Base-by-base conservation (phyloP, 2,888 invertebrate species). In the Autographa gamma region DNA sequence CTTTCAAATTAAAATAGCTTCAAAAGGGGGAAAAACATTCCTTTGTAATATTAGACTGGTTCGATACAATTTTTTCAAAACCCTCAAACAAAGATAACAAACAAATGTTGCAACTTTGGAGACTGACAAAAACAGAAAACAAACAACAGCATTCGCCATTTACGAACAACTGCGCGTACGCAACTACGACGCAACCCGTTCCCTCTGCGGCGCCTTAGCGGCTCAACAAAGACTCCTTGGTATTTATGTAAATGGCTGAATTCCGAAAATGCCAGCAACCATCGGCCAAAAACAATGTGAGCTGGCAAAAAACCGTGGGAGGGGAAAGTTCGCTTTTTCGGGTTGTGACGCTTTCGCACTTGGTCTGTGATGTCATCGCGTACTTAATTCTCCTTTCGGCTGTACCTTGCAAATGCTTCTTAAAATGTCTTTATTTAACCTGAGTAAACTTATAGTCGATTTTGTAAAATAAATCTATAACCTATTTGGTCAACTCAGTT, bases 221-320 rank as follows among this genome's bases (percentile, higher is more conserved):
- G 93, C 93, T 93, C 90, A 89, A 94, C 93, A 94, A 94, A 94
- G 93, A 89, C 88, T 86, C 87, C 83, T 80, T 82, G 91, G 93
- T 86, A 94, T 95, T 94, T 95, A 95, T 95, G 95, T 94, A 95
- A 95, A 95, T 95, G 90, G 86, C 88, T 89, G 91, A 92, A 94
- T 94, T 93, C 94, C 93, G 91, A 94, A 94, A 93, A 93, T 93
- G 90, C 92, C 90, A 82, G 87, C 89, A 88, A 88, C 87, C 85
- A 86, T 85, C 86, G 82, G 80, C 88, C 91, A 93, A 94, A 95
- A 93, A 93, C 92, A 92, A 92, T 90, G 89, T 86, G 88, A 86
- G 82, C 72, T 69, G 71, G 84, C 83, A 89, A 91, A 93, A 93
- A 93, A 91, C 88, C 88, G 87, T 90, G 88, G 86, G 89, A 89